Evolutionary conservation across 2,113 vertebrate species (phyloP).

Genomic region (Notechis scutatus): DNA sequence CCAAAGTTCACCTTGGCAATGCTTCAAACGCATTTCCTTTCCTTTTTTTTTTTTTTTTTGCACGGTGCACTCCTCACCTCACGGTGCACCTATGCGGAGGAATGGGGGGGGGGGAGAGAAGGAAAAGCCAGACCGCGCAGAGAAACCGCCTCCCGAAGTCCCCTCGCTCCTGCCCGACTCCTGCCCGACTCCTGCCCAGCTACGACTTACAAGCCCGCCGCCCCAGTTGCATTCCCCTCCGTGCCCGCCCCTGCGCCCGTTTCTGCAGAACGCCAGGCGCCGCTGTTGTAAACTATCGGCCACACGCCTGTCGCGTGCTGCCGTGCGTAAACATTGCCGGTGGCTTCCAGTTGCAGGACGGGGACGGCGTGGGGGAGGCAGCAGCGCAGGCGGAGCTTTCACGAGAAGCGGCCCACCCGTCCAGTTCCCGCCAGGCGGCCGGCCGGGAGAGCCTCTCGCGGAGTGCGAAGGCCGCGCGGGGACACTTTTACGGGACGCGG

Average conservation of each 20-base stretch:
- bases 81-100: background rate
- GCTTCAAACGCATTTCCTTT: constrained; percentile 64
- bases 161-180: background rate
- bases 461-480: background rate
- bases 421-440: background rate
- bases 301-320: background rate
- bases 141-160: constrained; percentile 26
- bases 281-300: background rate
- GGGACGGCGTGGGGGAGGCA: background rate
- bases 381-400: background rate
- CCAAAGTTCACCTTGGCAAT: constrained; percentile 49
- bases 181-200: background rate
- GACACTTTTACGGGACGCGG: background rate
- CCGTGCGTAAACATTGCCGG: fast-evolving
- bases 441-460: background rate
- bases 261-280: background rate
- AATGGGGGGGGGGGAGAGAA: too few species aligned
- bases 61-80: constrained; percentile 22
- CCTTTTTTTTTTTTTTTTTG: constrained; percentile 14
- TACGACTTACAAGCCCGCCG: background rate
- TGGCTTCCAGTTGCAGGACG: background rate
- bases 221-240: background rate
- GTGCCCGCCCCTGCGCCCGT: background rate
- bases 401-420: background rate
- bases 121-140: background rate